Evolutionary conservation across 2,888 invertebrate species (phyloP), one percentile per base, ranked within the genome.

Genomic region (Hypercompe scribonia): DNA sequence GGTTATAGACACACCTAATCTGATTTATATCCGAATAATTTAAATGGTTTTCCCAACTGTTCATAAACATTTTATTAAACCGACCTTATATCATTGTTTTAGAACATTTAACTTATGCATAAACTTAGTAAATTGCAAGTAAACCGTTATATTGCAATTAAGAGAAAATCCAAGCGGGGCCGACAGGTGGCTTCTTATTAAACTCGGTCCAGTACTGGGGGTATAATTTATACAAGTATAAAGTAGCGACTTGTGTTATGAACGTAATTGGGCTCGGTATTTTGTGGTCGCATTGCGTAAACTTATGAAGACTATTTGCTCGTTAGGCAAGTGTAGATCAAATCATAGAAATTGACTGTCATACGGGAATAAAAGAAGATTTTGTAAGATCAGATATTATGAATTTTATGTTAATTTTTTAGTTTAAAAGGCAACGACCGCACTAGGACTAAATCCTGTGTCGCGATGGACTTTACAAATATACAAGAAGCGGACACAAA

Each of bases 151-250:
- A 87, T 84, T 85, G 89, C 89, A 93, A 94, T 93, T 93, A 93
- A 91, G 91, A 88, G 88, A 85, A 88, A 90, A 90, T 89, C 88
- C 86, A 82, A 83, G 71, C 85, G 81, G 81, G 85, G 86, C 78
- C 88, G 92, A 91, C 93, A 94, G 94, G 91, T 93, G 92, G 91
- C 88, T 90, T 90, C 91, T 93, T 93, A 94, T 93, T 94, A 93
- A 94, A 93, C 84, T 90, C 88, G 67, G 78, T 81, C 85, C 81
- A 78, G 83, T 78, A 78, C 84, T 86, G 79, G 74, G 78, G 82
- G 82, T 82, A 87, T 87, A 90, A 91, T 90, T 92, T 91, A 92
- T 90, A 89, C 84, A 81, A 87, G 86, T 88, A 88, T 84, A 76
- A 81, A 79, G 77, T 78, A 77, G 75, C 68, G 73, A 76, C 70